Evolutionary conservation across 2,888 invertebrate species (phyloP), one percentile per base, ranked within the genome.

Genomic region (Eledona agricola): DNA sequence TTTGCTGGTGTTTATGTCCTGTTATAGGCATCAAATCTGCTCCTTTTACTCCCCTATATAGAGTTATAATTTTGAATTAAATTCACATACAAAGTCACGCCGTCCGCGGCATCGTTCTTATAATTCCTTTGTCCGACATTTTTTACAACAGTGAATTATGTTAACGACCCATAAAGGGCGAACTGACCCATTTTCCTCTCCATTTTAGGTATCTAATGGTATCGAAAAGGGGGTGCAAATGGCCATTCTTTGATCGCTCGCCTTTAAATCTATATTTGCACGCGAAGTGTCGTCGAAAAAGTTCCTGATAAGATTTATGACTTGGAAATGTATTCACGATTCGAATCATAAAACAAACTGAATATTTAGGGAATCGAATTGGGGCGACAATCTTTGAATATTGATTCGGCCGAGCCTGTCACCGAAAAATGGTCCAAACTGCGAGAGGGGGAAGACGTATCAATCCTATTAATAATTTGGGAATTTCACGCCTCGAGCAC

Each of bases 241-340:
- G 31, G 13, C 12, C 6, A 31, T 15, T 31, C 7, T 3, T 23
- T 12, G 22, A n/a, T 23, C 19, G 6, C 4, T 19, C 6, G 19
- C 19, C 13, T 31, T 43, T 20, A 43, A 43, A 43, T 43, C 42
- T 43, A 29, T 43, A 17, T 29, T 11, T 31, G 42, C 42, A 43
- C 31, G 42, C 22, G 42, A 20, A 22, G 31, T 43, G 22, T 43
- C 32, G 7, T 31, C 22, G 43, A 31, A 17, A 15, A 22, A 4
- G 37, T 49, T 28, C 47, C 37, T 49, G 47, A 29, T 38, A 13
- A 29, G 38, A 49, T 49, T 49, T 37, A 49, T 47, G 28, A 9
- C 15, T 23, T 15, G 47, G 47, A 47, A 47, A 35, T 45, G 11
- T 22, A 34, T 47, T 26, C 28, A 35, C 17, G 37, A 34, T 13